These are phyloP conservation scores for Ruditapes philippinarum DNA, from an alignment of 1,140 invertebrate genomes.

Conservation along the genomic window DNA sequence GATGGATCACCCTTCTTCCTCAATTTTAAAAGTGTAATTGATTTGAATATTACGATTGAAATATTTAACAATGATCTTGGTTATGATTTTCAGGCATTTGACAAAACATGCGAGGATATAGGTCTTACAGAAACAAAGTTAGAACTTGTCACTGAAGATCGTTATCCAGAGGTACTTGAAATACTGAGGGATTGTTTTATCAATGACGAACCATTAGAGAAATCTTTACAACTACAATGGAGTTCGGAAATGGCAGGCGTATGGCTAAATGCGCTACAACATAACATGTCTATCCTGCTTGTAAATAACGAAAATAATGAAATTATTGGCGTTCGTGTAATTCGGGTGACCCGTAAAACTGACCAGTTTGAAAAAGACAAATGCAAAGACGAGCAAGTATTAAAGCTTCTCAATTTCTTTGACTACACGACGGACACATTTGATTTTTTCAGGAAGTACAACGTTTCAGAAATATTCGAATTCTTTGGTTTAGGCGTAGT, in stretches of 20 bases:
- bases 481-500: constrained; percentile 33
- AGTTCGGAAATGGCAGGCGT: background rate
- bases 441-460: constrained; percentile 1
- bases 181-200: background rate
- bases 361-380: background rate
- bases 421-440: background rate
- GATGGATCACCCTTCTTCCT: no score
- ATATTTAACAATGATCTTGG: background rate
- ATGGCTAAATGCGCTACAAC: background rate
- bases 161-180: background rate
- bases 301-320: background rate
- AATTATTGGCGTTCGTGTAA: background rate
- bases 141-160: background rate
- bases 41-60: background rate
- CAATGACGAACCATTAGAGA: background rate
- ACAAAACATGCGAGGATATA: background rate
- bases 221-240: background rate
- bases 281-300: background rate
- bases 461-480: background rate
- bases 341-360: background rate
- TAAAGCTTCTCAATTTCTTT: background rate
- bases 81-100: background rate
- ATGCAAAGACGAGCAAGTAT: background rate
- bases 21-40: no score
- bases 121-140: background rate